Conservation (phyloP, 2,888 invertebrate species). For the Phalera bucephala region DNA sequence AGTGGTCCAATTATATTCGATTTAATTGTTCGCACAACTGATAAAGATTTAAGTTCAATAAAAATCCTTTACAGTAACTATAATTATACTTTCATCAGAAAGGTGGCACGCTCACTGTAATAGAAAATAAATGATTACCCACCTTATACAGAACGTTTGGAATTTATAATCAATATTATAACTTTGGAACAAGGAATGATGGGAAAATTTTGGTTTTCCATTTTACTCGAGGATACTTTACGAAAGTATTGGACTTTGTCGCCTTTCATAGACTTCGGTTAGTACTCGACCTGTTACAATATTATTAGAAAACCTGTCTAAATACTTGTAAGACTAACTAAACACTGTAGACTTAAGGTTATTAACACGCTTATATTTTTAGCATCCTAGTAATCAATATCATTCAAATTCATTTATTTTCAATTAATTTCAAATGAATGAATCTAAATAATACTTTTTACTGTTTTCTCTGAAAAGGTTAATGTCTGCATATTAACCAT, state of each 20-base stretch:
- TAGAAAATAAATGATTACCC: slow-evolving; percentile 46
- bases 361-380: too few relatives aligned
- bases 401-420: too few relatives aligned
- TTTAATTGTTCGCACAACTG: slow-evolving; percentile 14
- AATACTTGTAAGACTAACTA: too few relatives aligned
- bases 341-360: too few relatives aligned
- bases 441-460: too few relatives aligned
- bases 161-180: slow-evolving; percentile 69
- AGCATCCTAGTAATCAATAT: too few relatives aligned
- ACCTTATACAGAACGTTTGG: slow-evolving; percentile 41
- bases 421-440: too few relatives aligned
- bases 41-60: too few relatives aligned
- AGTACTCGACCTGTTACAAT: slow-evolving; percentile 22
- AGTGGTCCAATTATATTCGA: slow-evolving; percentile 24
- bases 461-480: too few relatives aligned
- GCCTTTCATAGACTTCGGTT: slow-evolving; percentile 33
- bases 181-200: slow-evolving; percentile 55
- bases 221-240: slow-evolving; percentile 56
- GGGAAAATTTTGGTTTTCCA: slow-evolving; percentile 69
- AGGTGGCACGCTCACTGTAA: slow-evolving; percentile 20
- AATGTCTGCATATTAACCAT: too few relatives aligned
- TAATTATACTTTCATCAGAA: slow-evolving; percentile 10
- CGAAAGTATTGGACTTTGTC: slow-evolving; percentile 38
- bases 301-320: slow-evolving; percentile 22
- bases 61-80: slow-evolving; percentile 21